Base-by-base conservation (phyloP, 2,888 invertebrate genomes). In the Drosophila setosimentum region DNA sequence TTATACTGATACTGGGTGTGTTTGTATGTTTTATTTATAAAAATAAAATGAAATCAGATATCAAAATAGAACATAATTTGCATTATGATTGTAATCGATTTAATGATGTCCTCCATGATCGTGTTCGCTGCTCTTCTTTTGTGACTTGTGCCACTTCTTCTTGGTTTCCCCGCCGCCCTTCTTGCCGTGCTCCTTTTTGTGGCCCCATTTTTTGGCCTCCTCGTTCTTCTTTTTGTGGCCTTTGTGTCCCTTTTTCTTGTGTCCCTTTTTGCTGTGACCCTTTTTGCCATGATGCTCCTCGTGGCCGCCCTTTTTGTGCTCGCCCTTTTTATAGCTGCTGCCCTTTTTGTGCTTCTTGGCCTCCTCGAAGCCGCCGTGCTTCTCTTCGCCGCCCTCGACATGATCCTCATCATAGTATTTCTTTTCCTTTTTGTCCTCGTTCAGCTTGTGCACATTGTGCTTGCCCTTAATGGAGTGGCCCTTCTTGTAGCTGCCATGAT, bases 381-480 rank as follows among this genome's bases (percentile, higher is more conserved):
- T 96, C 91, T 96, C 96, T 92, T 97, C 96, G 83, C 96, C 96
- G 0, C 96, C 97, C 50, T 95, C 95, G 87, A 96, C 96, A 82
- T 97, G 97, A 87, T 97, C 96, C 93, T 97, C 97, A 83, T 97
- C 97, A 92, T 96, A 97, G 95, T 96, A 97, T 90, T 97, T 96
- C 91, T 97, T 97, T 89, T 97, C 96, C 92, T 97, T 97, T 92
- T 97, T 96, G 93, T 95, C 97, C 93, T 97, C 97, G 92, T 97
- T 97, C 72, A 96, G 93, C 91, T 97, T 97, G 93, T 97, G 97
- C 10, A 97, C 94, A 92, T 97, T 96, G 91, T 97, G 97, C 80
- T 97, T 96, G 67, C 97, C 97, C 92, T 97, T 96, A 80, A 97
- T 97, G 75, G 96, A 96, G 93, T 97, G 97, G 0, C 97, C 97